Evolutionary conservation across 2,888 invertebrate species (phyloP).

Genomic region (Ennomos fuscantarius): DNA sequence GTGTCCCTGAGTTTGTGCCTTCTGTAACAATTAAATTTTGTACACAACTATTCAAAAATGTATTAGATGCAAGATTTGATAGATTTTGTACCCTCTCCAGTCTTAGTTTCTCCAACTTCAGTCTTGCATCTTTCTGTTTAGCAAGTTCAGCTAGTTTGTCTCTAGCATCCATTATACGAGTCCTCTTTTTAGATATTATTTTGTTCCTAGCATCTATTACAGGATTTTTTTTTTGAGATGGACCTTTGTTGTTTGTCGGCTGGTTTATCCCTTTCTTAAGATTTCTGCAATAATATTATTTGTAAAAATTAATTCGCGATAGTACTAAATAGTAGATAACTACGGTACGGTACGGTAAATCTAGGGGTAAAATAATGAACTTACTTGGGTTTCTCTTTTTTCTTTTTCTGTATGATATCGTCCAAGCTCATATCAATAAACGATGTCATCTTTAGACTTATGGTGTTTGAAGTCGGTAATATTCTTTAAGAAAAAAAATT

Average conservation of each 20-base stretch:
- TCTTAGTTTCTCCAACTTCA: constrained; percentile 88
- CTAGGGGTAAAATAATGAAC: background rate
- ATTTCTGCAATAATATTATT: constrained; percentile 37
- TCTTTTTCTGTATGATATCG: constrained; percentile 77
- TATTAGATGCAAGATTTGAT: background rate
- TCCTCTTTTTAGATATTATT: constrained; percentile 91
- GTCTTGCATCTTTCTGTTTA: constrained; percentile 90
- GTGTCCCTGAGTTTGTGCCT: constrained; percentile 44
- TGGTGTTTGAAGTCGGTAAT: too few relatives aligned
- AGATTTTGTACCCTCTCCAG: constrained; percentile 69
- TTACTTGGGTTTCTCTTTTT: constrained; percentile 63
- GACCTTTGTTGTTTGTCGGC: constrained; percentile 40
- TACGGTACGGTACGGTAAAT: too few relatives aligned
- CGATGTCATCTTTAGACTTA: constrained; percentile 57
- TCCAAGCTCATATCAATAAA: constrained; percentile 77
- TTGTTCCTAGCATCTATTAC: constrained; percentile 90
- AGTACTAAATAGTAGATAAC: background rate
- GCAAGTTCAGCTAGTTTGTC: constrained; percentile 92
- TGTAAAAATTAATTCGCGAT: background rate
- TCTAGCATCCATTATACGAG: constrained; percentile 91
- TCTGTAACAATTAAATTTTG: constrained; percentile 31
- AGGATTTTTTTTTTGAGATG: constrained; percentile 42
- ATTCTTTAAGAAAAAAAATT: too few relatives aligned
- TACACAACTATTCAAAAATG: background rate
- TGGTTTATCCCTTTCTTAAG: constrained; percentile 39